A percentile compares a stretch with the other conserved stretches of the same genome.
phyloP scores from a whole-genome alignment of 2,888 invertebrate genomes.

The Lathronympha strigana region DNA sequence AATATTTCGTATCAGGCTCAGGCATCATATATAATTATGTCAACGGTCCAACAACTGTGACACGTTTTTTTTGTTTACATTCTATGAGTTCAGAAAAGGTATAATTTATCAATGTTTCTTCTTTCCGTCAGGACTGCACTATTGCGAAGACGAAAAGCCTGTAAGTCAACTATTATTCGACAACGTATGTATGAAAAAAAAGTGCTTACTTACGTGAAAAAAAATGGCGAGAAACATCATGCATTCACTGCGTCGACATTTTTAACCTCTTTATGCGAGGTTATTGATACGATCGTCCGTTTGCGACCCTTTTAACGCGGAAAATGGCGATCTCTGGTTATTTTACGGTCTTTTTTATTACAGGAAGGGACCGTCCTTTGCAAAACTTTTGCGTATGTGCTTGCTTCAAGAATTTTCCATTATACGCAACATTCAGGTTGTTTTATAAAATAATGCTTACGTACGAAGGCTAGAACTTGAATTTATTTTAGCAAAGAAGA shows the following conservation, averaged over 20 bases:
- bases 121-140: too few species aligned
- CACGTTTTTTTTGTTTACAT: too few species aligned
- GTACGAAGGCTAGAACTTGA: too few species aligned
- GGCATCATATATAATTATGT: too few species aligned
- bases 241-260: slow-evolving; percentile 25
- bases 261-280: slow-evolving; percentile 32
- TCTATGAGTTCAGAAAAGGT: too few species aligned
- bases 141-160: too few species aligned
- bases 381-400: slow-evolving; percentile 12
- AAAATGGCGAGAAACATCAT: slow-evolving; percentile 24
- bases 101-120: too few species aligned
- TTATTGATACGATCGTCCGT: slow-evolving; percentile 37
- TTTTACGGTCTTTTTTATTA: slow-evolving; percentile 37
- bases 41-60: too few species aligned
- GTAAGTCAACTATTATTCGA: neutral
- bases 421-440: neutral
- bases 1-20: too few species aligned
- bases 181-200: too few species aligned
- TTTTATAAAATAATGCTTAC: too few species aligned
- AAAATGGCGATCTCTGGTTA: slow-evolving; percentile 37
- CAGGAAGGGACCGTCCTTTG: slow-evolving; percentile 20
- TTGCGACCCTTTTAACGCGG: slow-evolving; percentile 36
- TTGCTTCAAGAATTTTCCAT: slow-evolving; percentile 7
- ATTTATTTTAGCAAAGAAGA: too few species aligned
- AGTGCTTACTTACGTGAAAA: neutral